Base-by-base conservation (phyloP, 2,888 invertebrate species). In the Automeris io region DNA sequence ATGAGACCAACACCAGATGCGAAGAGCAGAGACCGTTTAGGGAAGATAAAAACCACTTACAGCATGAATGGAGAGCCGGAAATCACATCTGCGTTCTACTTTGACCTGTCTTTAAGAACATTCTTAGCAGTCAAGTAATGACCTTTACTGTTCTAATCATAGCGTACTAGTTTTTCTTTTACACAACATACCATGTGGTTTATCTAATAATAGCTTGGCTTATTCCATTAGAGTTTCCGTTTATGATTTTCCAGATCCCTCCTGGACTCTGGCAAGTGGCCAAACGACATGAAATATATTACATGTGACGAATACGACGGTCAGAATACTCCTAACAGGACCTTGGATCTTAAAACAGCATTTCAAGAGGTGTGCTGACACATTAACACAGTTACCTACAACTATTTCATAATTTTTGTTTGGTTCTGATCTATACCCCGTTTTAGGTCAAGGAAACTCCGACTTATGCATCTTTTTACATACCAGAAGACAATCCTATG, bases 11-110 rank as follows among this genome's bases (percentile, higher is more conserved):
- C 91, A 22, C 89, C 91, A 0, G 91, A 92, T 47, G 88, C 91
- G 0, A 87, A 88, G 46, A 91, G 89, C 65, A 90, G 92, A 46
- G 93, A 93, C 64, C 88, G 92, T 18, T 72, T 93, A 40, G 92
- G 92, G 7, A 86, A 90, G 47, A 89, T 94, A 39, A 90, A 89
- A 58, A 92, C 92, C 1, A 91, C 92, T 0, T 93, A 90, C 68
- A 92, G 92, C 64, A 83, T 93, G 65, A 92, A 90, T 54, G 88
- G 88, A 1, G 90, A 91, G 54, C 93, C 94, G 2, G 92, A 93
- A 75, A 91, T 95, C 43, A 90, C 92, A 26, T 91, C 93, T 1
- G 93, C 94, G 3, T 96, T 97, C 76, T 96, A 96, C 77, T 96
- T 95, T 73, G 97, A 97, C 76, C 76, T 97, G 45, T 90, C 93